phyloP scores from a whole-genome alignment of 2,113 vertebrate genomes.

The Chloropsis cyanopogon region DNA sequence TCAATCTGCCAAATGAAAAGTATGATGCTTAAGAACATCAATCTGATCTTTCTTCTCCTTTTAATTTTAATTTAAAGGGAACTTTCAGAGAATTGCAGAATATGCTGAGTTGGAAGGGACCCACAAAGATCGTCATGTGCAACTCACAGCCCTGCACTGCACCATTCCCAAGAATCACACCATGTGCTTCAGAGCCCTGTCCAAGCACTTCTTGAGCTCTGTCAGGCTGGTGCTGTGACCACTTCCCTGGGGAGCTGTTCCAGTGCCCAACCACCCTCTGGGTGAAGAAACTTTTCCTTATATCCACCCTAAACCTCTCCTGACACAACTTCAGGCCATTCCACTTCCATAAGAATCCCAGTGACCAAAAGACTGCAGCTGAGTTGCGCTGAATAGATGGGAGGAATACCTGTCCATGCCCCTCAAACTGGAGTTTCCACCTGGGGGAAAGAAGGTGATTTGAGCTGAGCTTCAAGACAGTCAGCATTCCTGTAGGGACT shows the following conservation, averaged over 20 bases:
- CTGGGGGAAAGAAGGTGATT: background rate
- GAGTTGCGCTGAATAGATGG: rapidly evolving
- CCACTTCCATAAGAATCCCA: background rate
- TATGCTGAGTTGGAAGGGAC: background rate
- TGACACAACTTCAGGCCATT: background rate
- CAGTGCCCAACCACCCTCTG: background rate
- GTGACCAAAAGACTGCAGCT: background rate
- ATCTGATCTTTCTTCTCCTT: background rate
- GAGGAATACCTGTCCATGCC: background rate
- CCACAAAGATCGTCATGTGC: background rate
- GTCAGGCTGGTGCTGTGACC: background rate
- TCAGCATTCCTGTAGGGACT: background rate
- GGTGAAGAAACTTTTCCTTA: background rate
- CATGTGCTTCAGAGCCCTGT: background rate
- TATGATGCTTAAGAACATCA: background rate
- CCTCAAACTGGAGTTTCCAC: background rate
- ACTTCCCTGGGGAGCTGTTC: background rate
- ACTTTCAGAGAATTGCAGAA: background rate
- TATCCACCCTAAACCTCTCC: background rate
- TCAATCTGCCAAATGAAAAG: background rate
- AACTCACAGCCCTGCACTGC: background rate
- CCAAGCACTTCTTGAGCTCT: background rate
- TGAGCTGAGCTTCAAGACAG: background rate
- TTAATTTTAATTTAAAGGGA: background rate
- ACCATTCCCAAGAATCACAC: background rate